Evolutionary conservation across 2,797 vertebrate genomes (phyloP).

Genomic region (Acipenser oxyrinchus): DNA sequence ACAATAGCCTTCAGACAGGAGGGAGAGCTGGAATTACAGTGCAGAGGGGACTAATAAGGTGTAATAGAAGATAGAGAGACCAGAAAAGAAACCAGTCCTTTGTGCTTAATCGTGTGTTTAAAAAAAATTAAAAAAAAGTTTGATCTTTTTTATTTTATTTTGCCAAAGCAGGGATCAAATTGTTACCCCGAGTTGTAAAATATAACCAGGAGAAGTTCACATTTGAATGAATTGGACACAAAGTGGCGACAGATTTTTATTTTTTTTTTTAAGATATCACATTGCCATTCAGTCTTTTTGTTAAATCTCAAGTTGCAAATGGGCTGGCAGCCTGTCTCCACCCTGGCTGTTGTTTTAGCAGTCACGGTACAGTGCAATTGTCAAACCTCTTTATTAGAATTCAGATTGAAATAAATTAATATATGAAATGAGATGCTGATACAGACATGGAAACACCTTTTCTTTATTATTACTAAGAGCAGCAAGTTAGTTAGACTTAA

Average conservation of each 20-base stretch:
- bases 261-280: neutral
- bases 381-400: too few relatives aligned
- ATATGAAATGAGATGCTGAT: too few relatives aligned
- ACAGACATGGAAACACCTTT: too few relatives aligned
- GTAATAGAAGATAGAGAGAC: conserved; percentile 20
- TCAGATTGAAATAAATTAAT: too few relatives aligned
- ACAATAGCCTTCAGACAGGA: conserved; percentile 25
- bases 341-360: neutral
- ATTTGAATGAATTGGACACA: neutral
- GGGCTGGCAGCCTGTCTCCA: neutral
- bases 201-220: neutral
- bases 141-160: neutral
- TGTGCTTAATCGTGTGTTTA: neutral
- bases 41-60: neutral
- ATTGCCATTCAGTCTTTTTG: neutral
- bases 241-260: neutral
- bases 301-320: neutral
- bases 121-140: neutral
- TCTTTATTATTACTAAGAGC: too few relatives aligned
- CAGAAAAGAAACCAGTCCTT: conserved; percentile 2
- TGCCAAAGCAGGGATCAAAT: neutral
- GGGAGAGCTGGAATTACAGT: conserved; percentile 26
- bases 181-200: neutral
- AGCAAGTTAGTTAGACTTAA: too few relatives aligned
- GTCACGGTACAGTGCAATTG: neutral